Evolutionary conservation across 2,113 vertebrate species (phyloP).

Genomic region (Zosterops lateralis): DNA sequence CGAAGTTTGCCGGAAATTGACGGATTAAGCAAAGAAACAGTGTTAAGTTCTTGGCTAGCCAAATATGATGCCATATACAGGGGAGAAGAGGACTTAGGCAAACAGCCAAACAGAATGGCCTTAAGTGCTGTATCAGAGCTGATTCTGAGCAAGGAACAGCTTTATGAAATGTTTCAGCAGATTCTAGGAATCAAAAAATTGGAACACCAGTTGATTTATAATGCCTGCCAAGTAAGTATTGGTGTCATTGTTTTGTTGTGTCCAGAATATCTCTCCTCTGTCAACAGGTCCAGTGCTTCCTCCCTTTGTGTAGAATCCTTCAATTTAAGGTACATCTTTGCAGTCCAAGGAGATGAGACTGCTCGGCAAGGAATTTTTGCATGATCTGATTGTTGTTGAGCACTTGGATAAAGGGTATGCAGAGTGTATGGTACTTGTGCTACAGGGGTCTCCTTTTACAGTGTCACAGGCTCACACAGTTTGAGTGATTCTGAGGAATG

Average conservation of each 20-base stretch:
- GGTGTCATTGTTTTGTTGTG: neutral
- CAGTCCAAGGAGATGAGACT: neutral
- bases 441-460: neutral
- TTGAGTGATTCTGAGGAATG: neutral
- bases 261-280: neutral
- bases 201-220: constrained; percentile 96
- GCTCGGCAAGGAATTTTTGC: neutral
- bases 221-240: constrained; percentile 92
- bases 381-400: neutral
- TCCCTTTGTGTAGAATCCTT: neutral
- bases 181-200: constrained; percentile 92
- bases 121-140: constrained; percentile 91
- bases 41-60: constrained; percentile 95
- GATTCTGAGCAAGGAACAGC: constrained; percentile 96
- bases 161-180: constrained; percentile 98
- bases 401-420: neutral
- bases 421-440: neutral
- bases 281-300: neutral
- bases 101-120: constrained; percentile 83
- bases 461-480: neutral
- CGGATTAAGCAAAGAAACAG: constrained; percentile 96
- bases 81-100: constrained; percentile 89
- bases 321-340: neutral
- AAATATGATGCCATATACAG: constrained; percentile 94
- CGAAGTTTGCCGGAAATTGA: constrained; percentile 95